Evolutionary conservation across 2,113 vertebrate species (phyloP).

Genomic region (Vimba vimba): DNA sequence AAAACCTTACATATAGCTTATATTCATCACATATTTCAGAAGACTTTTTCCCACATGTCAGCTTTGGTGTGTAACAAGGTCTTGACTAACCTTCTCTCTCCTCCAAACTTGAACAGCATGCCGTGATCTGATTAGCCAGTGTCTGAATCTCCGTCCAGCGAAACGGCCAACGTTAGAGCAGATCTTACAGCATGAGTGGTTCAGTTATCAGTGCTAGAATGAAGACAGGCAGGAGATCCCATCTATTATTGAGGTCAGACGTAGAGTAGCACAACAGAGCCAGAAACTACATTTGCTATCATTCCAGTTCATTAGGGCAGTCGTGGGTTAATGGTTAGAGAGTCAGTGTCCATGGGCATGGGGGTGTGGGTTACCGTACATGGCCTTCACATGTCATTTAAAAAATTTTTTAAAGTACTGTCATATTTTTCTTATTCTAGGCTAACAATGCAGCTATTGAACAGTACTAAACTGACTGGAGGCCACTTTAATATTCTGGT

Average conservation of each 20-base stretch:
- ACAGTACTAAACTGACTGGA: too few species aligned
- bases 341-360: too few species aligned
- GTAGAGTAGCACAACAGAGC: too few species aligned
- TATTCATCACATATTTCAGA: neutral
- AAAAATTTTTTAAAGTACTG: too few species aligned
- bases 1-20: neutral
- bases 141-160: neutral
- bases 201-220: neutral
- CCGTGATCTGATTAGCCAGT: neutral
- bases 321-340: too few species aligned
- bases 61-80: neutral
- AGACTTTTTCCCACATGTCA: neutral
- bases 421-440: too few species aligned
- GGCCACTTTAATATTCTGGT: too few species aligned
- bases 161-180: neutral
- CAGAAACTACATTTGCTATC: too few species aligned
- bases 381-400: too few species aligned
- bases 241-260: neutral
- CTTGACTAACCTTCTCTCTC: slow-evolving; percentile 1
- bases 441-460: too few species aligned
- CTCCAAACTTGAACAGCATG: neutral
- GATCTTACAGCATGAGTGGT: neutral
- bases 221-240: neutral
- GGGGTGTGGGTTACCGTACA: too few species aligned
- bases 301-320: too few species aligned